Base-by-base conservation (phyloP, 2,113 vertebrate genomes). In the Mirounga angustirostris region DNA sequence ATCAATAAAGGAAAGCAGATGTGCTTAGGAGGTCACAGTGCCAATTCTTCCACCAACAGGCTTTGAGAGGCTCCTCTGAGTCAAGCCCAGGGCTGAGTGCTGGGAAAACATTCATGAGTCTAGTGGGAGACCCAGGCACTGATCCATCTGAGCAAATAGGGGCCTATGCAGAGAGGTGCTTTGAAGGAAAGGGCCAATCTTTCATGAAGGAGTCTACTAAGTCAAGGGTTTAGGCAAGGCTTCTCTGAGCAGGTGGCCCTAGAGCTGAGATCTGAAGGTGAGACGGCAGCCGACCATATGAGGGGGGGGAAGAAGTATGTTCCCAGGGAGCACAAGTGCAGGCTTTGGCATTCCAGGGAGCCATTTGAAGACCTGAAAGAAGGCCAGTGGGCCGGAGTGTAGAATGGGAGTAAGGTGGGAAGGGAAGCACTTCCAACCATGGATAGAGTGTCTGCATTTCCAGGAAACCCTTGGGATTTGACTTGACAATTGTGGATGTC, bases 231-330 rank as follows among this genome's bases (percentile, higher is more conserved):
- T 18, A 83, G 43, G 22, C 56, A 65, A 78, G 43, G 54, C 36
- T 92, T 36, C 76, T 76, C 6, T 56, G 40, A 74, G 4, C 26
- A 69, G n/a, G 16, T 40, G n/a, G 18, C 40, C 11, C 56, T 69
- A 9, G 67, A 36, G 43, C 56, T 74, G 50, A 61, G 43, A 30
- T 71, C 7, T 26, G 24, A 85, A 83, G 7, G 11, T 2, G 2
- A n/a, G 11, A 6, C 5, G 19, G 67, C 91, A 96, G 90, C 78
- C 85, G 54, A 46, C 73, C 80, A 28, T 58, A 78, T 52, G 33
- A 69, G 83, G 79, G 78, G 88, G 78, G 19, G 15, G 3, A 18
- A 4, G 7, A 40, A 83, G 21, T 88, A 43, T 78, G 30, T 74
- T 96, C 63, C 28, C 36, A 15, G 9, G 46, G 46, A 46, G 7